Conservation (phyloP, 2,797 vertebrate species). For the Glossophaga mutica region DNA sequence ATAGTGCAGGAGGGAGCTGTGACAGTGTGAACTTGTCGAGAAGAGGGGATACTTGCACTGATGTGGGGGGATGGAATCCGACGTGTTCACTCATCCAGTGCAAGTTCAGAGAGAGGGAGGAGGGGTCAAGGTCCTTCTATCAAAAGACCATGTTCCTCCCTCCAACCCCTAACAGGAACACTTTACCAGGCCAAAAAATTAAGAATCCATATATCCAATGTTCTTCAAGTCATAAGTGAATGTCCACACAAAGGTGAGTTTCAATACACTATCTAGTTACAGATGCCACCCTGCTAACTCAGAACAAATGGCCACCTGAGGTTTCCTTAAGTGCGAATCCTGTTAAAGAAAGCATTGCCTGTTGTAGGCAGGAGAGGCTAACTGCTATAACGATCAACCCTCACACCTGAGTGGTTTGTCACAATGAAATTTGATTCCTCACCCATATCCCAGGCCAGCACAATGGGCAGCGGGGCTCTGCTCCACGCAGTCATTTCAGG, state of each 20-base stretch:
- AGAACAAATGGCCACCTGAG: neutral
- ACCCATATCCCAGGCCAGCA: accelerated
- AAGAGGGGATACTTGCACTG: neutral
- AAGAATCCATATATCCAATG: neutral
- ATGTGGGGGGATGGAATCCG: neutral
- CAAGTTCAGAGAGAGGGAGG: neutral
- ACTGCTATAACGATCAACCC: neutral
- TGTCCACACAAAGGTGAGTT: neutral
- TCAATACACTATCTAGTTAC: neutral
- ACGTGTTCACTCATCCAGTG: neutral
- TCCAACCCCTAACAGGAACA: neutral
- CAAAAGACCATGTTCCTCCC: neutral
- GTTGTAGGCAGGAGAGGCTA: neutral
- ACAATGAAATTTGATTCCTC: neutral
- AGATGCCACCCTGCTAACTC: neutral
- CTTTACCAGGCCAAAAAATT: neutral
- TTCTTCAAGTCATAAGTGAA: neutral
- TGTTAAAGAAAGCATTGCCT: neutral
- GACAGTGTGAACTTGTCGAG: neutral
- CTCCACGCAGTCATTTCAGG: neutral
- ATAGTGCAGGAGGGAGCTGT: neutral
- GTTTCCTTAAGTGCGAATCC: neutral
- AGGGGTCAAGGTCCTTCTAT: neutral
- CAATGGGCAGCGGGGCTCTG: neutral
- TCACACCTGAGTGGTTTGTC: neutral